Base-by-base conservation (phyloP, 2,113 vertebrate genomes). In the Mixornis gularis region DNA sequence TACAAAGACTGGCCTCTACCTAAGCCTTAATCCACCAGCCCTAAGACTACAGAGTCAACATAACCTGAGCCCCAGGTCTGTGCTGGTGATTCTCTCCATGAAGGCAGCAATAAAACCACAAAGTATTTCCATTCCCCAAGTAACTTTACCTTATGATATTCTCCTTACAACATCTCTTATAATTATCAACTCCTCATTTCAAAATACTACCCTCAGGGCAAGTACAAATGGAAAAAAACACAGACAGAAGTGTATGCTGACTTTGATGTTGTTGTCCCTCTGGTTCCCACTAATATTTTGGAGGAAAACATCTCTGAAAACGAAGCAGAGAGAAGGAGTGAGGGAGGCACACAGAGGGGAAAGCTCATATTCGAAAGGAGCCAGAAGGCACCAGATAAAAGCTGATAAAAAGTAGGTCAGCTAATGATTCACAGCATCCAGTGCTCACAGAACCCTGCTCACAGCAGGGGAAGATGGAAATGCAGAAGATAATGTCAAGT, bases 341-440 rank as follows among this genome's bases (percentile, higher is more conserved):
- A 85, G 26, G 48, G 60, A 58, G 27, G 24, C 41, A 64, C 41
- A 74, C 30, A 51, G 1, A 90, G 41, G 80, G n/a, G 92, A 82
- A 79, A 59, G 20, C 71, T 95, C 41, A 69, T 69, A 84, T 38
- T 93, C 92, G 69, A 74, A 87, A 87, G 85, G 76, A 96, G 95
- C 77, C 86, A 90, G 77, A 93, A 97, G 92, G 87, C 74, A 91
- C 34, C 40, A 93, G 86, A 95, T 95, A 93, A 96, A 96, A 96
- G 94, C 85, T 92, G 90, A 94, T 93, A 84, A 89, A 93, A 93
- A 80, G 52, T 88, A 95, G 81, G 97, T 95, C 96, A 96, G 13
- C 65, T 87, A 94, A 87, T 95, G 90, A 97, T 94, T 96, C 87
- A 86, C 55, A 92, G 83, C 69, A 95, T 72, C 66, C 49, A 88